These are phyloP conservation scores for Danio albolineatus DNA, from an alignment of 2,797 vertebrate species.

Conservation along the genomic window DNA sequence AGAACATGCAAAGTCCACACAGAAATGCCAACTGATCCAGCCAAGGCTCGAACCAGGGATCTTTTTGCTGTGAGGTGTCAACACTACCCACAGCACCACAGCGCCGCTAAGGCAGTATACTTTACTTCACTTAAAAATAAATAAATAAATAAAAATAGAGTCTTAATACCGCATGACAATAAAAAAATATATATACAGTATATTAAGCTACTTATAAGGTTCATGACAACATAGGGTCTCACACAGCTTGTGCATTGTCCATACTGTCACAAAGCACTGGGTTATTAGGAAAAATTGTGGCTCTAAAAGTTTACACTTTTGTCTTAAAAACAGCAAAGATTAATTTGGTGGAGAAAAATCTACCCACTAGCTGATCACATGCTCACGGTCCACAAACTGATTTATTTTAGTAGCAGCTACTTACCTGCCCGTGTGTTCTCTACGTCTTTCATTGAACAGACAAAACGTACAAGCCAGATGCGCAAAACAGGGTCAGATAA, in stretches of 20 bases:
- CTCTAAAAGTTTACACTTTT: background rate
- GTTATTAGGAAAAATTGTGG: background rate
- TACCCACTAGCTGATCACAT: constrained; percentile 3
- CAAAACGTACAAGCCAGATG: constrained; percentile 11
- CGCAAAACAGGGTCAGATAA: background rate
- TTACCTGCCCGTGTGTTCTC: background rate
- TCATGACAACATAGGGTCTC: too few species aligned
- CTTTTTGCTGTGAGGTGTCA: too few species aligned
- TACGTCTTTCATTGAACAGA: background rate
- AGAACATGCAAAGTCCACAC: too few species aligned
- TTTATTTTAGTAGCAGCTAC: background rate
- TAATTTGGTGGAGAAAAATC: background rate
- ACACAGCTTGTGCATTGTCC: background rate
- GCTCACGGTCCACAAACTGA: background rate
- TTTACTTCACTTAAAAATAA: too few species aligned
- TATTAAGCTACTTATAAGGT: background rate
- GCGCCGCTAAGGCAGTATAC: too few species aligned
- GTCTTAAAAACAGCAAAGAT: background rate
- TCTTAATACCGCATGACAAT: background rate
- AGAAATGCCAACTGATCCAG: too few species aligned
- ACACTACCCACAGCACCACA: too few species aligned
- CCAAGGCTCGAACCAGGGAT: too few species aligned
- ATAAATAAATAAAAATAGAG: too few species aligned
- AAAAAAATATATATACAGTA: too few species aligned
- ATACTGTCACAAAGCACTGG: background rate